Evolutionary conservation across 2,113 vertebrate species (phyloP), one percentile per base, ranked within the genome.

Genomic region (Sakesphorus luctuosus): DNA sequence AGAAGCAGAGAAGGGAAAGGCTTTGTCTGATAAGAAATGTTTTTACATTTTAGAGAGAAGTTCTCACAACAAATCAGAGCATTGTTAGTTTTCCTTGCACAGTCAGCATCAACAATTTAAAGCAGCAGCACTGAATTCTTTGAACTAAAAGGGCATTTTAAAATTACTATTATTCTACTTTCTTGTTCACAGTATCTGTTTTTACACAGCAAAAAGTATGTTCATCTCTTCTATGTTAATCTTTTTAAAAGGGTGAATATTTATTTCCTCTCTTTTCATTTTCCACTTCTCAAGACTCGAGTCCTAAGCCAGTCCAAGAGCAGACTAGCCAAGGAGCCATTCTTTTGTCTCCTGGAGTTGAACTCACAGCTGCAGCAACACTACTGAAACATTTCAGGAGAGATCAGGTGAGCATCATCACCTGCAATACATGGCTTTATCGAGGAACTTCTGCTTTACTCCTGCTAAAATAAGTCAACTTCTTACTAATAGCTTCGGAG

Each of bases 1-100:
- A 91, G 89, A 84, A 78, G 73, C 72, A 85, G 82, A 56, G 82
- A 86, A 88, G 20, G 18, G 49, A 93, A 86, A 89, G 66, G 55
- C 63, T 80, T 88, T 93, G 28, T 86, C 59, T 63, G 67, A 85
- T 88, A 83, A 92, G 75, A 84, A 88, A 87, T 62, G 61, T 52
- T 85, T 81, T 93, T 84, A 81, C 75, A 75, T 93, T 85, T 80
- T 75, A 86, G 65, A 52, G 72, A 78, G 85, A 95, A 91, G 68
- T 96, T 92, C 90, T 94, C 29, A 56, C 72, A 86, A 92, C 88
- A 94, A 96, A 94, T 66, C 65, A 62, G 56, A 74, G 61, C 2
- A 1, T 62, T 90, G n/a, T 84, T 84, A 84, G 65, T 49, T 89
- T 65, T 72, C 69, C 73, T 81, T 78, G 47, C 75, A 52, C 66